Base-by-base conservation (phyloP, 2,888 invertebrate species). In the Agonum fuliginosum region DNA sequence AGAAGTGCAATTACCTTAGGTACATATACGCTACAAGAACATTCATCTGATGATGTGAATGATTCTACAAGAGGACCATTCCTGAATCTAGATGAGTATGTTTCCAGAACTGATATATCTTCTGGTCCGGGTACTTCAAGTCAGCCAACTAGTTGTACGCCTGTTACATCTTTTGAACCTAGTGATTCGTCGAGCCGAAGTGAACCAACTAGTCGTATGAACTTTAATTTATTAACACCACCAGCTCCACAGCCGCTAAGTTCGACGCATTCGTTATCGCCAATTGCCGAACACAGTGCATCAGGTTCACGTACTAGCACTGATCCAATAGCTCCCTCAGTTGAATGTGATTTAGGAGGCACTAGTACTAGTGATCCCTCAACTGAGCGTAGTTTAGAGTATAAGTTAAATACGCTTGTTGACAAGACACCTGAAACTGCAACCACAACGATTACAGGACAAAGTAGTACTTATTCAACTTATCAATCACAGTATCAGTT, bases 311-410 rank as follows among this genome's bases (percentile, higher is more conserved):
- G n/a, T n/a, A 14, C 14, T 5, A 12, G 12, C 12, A 30, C 58
- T 3, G 58, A 58, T 8, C 58, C 58, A 30, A 30, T 58, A 5
- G 58, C 58, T n/a, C 30, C 6, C 12, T 58, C 58, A 5, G 58
- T 58, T 14, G 58, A 58, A 58, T 58, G 58, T 27, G 58, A 58
- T 14, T 19, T 58, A 30, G 58, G 27, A 20, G 48, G 17, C 10
- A 10, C 17, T 8, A 48, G 19, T 48, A 6, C 2, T 4, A 17
- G 48, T 1, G 17, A 3, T 19, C 8, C 48, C 8, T 8, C 43
- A 43, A 12, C 20, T n/a, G n/a, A n/a, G 17, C n/a, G 20, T 51
- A 51, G 22, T n/a, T 51, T 12, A 10, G 41, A 41, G 2, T n/a
- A n/a, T 8, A 8, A 2, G 6, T 34, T 34, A 34, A 34, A n/a